Base-by-base conservation (phyloP, 2,888 invertebrate genomes). In the Dryobotodes eremita region DNA sequence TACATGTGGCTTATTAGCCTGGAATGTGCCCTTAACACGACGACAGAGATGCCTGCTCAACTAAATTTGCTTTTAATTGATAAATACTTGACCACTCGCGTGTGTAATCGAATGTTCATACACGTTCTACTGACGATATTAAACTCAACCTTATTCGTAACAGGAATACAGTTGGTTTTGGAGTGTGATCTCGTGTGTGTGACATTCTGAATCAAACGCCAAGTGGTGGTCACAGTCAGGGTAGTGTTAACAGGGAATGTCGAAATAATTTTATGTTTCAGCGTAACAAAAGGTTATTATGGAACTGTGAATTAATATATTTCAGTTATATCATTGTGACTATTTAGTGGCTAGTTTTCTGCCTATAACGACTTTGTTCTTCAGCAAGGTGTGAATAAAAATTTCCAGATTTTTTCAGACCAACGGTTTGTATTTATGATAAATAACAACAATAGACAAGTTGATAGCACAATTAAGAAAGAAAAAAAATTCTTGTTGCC, bases 51-150 rank as follows among this genome's bases (percentile, higher is more conserved):
- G 94, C 94, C 93, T 92, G 92, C 92, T 92, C 94, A 94, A 95
- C 95, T 95, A 96, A 95, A 96, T 95, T 93, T 92, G 92, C 89
- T 87, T 92, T 94, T 96, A 96, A 96, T 96, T 96, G 95, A 95
- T 94, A 95, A 96, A 96, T 96, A 95, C 96, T 96, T 96, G 96
- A 95, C 95, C 95, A 90, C 68, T 92, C 92, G 92, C 85, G 95
- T 95, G 96, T 94, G 91, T 95, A 96, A 96, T 96, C 94, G 94
- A 96, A 96, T 96, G 95, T 95, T 95, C 95, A 94, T 94, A 95
- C 95, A 94, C 89, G 84, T 82, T 78, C 20, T 7, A n/a, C 46
- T 59, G 36, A 15, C 17, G 59, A 17, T 26, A 26, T 23, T 11
- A 87, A 89, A 83, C 75, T 71, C 36, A 79, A 83, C 82, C 64